Evolutionary conservation across 53 echinoderm and acorn worm species (phyloP), one percentile per base, ranked within the genome.

Genomic region (Astropecten irregularis): DNA sequence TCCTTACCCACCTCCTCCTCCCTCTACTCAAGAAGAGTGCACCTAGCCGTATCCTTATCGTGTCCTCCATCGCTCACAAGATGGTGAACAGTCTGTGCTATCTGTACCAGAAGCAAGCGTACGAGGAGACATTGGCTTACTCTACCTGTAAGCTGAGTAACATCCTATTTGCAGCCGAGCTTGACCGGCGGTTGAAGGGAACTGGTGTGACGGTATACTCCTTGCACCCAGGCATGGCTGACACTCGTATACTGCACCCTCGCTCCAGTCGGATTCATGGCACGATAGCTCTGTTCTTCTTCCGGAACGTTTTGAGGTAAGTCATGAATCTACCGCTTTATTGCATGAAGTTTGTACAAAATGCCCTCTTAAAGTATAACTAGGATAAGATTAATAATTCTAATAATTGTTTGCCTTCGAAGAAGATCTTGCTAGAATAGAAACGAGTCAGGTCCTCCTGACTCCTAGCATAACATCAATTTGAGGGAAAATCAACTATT

Each of bases 41-140:
- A 25, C 90, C 93, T n/a, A 94, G 97, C 65, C 85, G 94, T 37
- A 88, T 97, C 55, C 66, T 97, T 40, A 84, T 89, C 42, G 88
- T 97, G 16, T 94, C 97, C 33, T 94, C 97, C 23, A 37, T 83
- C 7, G 48, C 76, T 10, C 95, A 95, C 66, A 82, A 29, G 25
- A 58, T 38, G 22, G 35, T 61, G 48, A 72, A 70, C 9, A 62
- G 19, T 9, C 64, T 71, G 6, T 85, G 71, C 51, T 85, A 85
- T 53, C 61, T 85, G 31, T 29, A 9, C 25, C 5, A 32, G 11
- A 85, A 85, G 22, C 71, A 47, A 15, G 60, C 85, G 20, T 59
- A 29, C 28, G 71, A 71, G 38, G 64, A 66, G 71, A 85, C 85
- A 19, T 0, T 71, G 1, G 32, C 50, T 31, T 85, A 96, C 73